Conservation (phyloP, 2,797 vertebrate species). For the Halcyon smyrnensis region DNA sequence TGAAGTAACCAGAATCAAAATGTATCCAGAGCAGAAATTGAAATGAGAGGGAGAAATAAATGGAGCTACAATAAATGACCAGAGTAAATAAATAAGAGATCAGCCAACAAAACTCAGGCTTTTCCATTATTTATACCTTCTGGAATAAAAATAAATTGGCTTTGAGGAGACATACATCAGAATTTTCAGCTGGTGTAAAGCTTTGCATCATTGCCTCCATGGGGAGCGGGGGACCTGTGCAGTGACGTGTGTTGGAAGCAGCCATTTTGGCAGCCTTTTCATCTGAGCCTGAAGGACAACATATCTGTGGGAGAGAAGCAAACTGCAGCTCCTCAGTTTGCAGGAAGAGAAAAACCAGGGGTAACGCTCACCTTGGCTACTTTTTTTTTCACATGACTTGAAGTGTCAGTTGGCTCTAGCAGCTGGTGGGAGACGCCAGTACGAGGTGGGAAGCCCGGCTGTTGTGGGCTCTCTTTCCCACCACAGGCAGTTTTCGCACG, state of each 20-base stretch:
- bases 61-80: background rate
- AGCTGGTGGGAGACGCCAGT: background rate
- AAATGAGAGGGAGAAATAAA: slow-evolving; percentile 40
- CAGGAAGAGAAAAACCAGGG: background rate
- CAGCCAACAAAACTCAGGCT: background rate
- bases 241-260: accelerated
- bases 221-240: background rate
- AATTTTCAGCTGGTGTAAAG: background rate
- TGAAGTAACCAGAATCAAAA: slow-evolving; percentile 16
- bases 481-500: background rate
- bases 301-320: background rate
- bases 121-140: slow-evolving; percentile 32
- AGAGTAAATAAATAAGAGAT: slow-evolving; percentile 5
- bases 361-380: background rate
- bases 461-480: accelerated
- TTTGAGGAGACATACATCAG: background rate
- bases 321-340: background rate
- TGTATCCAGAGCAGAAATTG: slow-evolving; percentile 29
- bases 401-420: background rate
- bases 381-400: background rate
- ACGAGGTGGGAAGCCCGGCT: background rate
- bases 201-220: background rate
- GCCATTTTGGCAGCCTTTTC: background rate
- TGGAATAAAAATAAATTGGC: slow-evolving; percentile 29
- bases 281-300: background rate